Base-by-base conservation (phyloP, 2,888 invertebrate species). In the Xylota segnis region DNA sequence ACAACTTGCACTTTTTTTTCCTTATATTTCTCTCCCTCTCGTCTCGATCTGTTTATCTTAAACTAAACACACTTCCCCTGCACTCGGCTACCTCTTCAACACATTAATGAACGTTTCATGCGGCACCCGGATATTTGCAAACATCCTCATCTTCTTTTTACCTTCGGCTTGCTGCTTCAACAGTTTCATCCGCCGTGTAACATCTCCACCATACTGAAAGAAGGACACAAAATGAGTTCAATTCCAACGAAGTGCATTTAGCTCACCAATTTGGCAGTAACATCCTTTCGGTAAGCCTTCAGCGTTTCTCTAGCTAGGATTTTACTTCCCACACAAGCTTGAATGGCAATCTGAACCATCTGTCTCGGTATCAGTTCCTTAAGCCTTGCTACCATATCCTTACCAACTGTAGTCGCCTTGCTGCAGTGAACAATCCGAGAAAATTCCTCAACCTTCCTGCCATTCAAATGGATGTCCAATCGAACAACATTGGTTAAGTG, bases 101-200 rank as follows among this genome's bases (percentile, higher is more conserved):
- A 98, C 95, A 92, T 97, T 96, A 88, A 99, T 96, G 91, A 99
- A 99, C 1, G 98, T 98, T 91, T 99, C 96, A 91, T 97, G 95
- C 2, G 99, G 98, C 88, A 99, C 94, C 89, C 96, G 95, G 88
- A 99, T 96, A 90, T 97, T 98, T 59, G 98, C 98, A 81, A 98
- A 94, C 94, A 95, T 95, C 90, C 96, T 95, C 97, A 99, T 96
- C 92, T 96, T 96, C 92, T 97, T 97, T 92, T 99, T 99, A 6
- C 99, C 99, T 89, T 98, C 98, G 0, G 96, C 94, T 93, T 99
- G 99, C 90, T 96, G 95, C 84, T 95, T 95, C 18, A 99, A 92
- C 37, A 99, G 93, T 91, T 99, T 99, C 94, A 96, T 97, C 90
- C 96, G 95, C 89, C 99, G 94, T 0, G 97, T 97, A 2, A 97